A percentile compares a stretch with the other conserved stretches of the same genome.
Conservation (phyloP, 2,113 vertebrate species). For the Lonchura striata region DNA sequence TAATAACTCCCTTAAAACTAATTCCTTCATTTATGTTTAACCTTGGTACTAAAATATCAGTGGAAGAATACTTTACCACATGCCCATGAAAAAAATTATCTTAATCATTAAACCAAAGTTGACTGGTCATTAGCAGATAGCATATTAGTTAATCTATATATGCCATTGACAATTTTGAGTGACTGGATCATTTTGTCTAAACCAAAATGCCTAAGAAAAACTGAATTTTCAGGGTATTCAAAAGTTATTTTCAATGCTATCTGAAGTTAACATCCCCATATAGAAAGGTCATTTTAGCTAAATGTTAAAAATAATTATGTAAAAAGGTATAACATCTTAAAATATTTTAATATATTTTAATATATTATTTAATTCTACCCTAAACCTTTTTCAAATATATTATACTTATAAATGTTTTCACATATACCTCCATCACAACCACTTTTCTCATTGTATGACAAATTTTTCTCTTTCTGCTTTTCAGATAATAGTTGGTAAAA, state of each 20-base stretch:
- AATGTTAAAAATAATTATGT: neutral
- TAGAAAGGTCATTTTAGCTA: neutral
- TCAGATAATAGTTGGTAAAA: neutral
- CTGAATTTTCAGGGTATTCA: neutral
- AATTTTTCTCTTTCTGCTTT: neutral
- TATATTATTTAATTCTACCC: neutral
- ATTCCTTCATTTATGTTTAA: neutral
- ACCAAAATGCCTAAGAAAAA: neutral
- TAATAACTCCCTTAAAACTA: neutral
- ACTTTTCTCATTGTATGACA: neutral
- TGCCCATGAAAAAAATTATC: neutral
- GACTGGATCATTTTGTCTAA: neutral
- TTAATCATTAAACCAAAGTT: neutral
- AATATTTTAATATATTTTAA: neutral
- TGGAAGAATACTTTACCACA: neutral
- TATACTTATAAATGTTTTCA: neutral
- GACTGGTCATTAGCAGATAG: neutral
- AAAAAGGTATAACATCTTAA: neutral
- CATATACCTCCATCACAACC: neutral
- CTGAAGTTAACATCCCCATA: rapidly evolving
- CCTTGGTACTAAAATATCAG: neutral
- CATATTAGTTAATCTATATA: neutral
- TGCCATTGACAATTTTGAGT: neutral
- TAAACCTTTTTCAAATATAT: neutral
- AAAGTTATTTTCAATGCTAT: neutral